Conservation (phyloP, 2,888 invertebrate species). For the Hybos culiciformis region DNA sequence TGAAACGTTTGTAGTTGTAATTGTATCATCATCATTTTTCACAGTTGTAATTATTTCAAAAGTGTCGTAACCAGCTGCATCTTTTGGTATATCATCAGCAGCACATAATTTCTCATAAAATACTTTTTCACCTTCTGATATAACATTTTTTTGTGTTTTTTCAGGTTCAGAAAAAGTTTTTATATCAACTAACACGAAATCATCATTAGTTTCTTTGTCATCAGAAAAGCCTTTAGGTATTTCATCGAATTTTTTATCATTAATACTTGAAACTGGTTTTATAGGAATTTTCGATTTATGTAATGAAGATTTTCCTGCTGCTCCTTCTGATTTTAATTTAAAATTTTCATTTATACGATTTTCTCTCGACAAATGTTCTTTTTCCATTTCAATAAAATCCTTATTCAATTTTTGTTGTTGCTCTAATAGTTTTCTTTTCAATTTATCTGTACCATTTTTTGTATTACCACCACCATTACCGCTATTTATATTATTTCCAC, state of each 20-base stretch:
- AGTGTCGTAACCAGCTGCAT: background rate
- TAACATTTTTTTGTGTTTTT: background rate
- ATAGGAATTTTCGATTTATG: no score
- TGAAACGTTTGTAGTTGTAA: slow-evolving; percentile 1
- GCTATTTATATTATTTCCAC: no score
- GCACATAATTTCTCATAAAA: background rate
- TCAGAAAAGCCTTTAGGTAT: no score
- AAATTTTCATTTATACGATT: background rate
- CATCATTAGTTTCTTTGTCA: no score
- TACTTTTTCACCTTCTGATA: background rate
- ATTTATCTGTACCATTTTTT: background rate
- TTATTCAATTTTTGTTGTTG: background rate
- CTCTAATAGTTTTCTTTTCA: background rate
- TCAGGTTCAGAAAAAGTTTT: background rate
- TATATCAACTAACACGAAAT: no score
- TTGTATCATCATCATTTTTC: background rate
- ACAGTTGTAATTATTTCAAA: slow-evolving; percentile 1
- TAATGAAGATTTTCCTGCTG: no score
- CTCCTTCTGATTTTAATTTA: background rate
- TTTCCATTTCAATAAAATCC: background rate
- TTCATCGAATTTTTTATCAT: no score
- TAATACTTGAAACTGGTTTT: no score
- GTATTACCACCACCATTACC: background rate
- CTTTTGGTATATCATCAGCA: slow-evolving; percentile 1
- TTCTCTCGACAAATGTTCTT: background rate